Base-by-base conservation (phyloP, 1,140 invertebrate genomes). In the Lordiphosa collinella region DNA sequence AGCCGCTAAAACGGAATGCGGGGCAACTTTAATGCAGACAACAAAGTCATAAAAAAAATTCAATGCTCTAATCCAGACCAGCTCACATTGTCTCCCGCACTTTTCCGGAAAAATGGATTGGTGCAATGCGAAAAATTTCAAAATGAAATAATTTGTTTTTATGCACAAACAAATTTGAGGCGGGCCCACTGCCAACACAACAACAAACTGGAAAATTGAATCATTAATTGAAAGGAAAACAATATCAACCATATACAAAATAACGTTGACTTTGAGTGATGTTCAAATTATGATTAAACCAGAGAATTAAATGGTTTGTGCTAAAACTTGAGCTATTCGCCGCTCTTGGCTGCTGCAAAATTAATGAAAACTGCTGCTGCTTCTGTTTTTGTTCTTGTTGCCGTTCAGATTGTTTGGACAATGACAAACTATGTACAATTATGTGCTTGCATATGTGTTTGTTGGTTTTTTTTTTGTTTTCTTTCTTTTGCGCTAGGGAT, bases 211-310 rank as follows among this genome's bases (percentile, higher is more conserved):
- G 54, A 44, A 44, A 60, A 64, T 61, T 69, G 55, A 52, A 55
- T 65, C 71, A 82, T 80, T 66, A 70, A 80, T 79, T 69, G 60
- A 64, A 54, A 37, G 31, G 29, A 47, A 32, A 63, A 63, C 9
- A 67, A 51, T 25, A 25, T 25, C 1, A 25, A 6, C 22, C n/a
- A n/a, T n/a, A 25, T 7, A 25, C 22, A 25, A 5, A 25, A 25
- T 7, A 25, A 25, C 5, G 5, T 7, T 25, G 22, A 25, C 78
- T 76, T 80, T 80, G 76, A 82, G 71, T 72, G 76, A 82, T 72
- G 71, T 68, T 71, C 67, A 71, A 80, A 71, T 80, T 62, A 82
- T 82, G 65, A 82, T 82, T 82, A 82, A 75, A 49, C 67, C 55
- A 50, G 48, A 34, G 66, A 66, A 67, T 80, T 82, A 76, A 82